Evolutionary conservation across 1,140 invertebrate species (phyloP).

Genomic region (Drosophila micromelanica): DNA sequence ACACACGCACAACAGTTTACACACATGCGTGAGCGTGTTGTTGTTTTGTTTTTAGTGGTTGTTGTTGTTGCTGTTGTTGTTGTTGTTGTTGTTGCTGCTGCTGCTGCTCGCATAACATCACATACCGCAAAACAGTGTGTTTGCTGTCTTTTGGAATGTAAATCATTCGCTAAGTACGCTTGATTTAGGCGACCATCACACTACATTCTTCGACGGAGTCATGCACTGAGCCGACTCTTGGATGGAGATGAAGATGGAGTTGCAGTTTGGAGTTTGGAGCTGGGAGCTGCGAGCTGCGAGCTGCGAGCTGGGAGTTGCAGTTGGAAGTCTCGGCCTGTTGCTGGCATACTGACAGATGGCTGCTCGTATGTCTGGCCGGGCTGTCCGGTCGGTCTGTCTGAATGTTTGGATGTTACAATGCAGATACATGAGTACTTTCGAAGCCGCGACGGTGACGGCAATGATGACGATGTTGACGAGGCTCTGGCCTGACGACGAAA

Average conservation of each 20-base stretch:
- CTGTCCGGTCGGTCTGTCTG: conserved; percentile 18
- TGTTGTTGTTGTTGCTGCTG: conserved; percentile 21
- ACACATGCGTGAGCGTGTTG: conserved; percentile 20
- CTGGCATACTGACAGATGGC: conserved; percentile 30
- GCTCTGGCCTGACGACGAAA: conserved; percentile 74
- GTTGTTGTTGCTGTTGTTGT: conserved; percentile 39
- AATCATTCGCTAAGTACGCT: conserved; percentile 84
- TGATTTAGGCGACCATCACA: conserved; percentile 84
- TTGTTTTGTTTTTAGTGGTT: too few species aligned
- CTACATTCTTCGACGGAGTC: conserved; percentile 73
- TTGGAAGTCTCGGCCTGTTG: conserved; percentile 32
- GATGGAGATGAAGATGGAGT: conserved; percentile 2
- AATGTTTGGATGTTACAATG: conserved; percentile 70
- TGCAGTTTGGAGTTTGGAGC: conserved; percentile 25
- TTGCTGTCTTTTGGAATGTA: conserved; percentile 84
- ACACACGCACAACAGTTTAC: conserved; percentile 30
- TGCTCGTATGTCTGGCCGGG: conserved; percentile 18
- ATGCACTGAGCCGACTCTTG: conserved; percentile 22
- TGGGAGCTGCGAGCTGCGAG: too few species aligned
- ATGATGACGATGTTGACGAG: conserved; percentile 70
- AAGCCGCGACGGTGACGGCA: conserved; percentile 32
- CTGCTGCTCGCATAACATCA: conserved; percentile 82
- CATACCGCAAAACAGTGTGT: conserved; percentile 84
- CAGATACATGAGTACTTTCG: conserved; percentile 79
- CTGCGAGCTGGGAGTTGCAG: too few species aligned